Evolutionary conservation across 2,113 vertebrate species (phyloP).

Genomic region (Irena cyanogastra): DNA sequence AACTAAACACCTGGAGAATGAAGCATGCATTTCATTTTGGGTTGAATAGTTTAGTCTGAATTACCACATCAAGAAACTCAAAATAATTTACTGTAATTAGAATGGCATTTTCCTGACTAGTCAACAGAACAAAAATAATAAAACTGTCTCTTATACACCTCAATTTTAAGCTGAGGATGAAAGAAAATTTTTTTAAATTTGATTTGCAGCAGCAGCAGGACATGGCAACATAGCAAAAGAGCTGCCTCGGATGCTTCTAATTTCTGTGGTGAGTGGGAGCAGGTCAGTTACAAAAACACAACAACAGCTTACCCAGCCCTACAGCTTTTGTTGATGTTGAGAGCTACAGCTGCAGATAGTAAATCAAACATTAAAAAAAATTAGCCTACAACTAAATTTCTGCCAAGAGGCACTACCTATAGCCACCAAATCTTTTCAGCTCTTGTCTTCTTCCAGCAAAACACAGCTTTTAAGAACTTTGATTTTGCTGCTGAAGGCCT

Average conservation of each 20-base stretch:
- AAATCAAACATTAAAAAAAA: not conserved
- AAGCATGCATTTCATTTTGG: not conserved
- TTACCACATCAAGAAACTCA: not conserved
- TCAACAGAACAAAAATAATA: not conserved
- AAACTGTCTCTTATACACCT: not conserved
- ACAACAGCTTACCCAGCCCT: not conserved
- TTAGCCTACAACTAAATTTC: not conserved
- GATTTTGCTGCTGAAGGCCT: not conserved
- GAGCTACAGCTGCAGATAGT: not conserved
- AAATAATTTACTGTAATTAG: not conserved
- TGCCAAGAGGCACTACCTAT: not conserved
- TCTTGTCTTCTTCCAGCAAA: not conserved
- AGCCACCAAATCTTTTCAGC: not conserved
- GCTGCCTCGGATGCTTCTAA: not conserved
- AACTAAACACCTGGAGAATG: not conserved
- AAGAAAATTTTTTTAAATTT: not conserved
- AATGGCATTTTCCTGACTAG: not conserved
- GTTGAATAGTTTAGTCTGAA: not conserved
- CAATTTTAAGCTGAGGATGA: not conserved
- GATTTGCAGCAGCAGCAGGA: not conserved
- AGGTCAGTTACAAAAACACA: not conserved
- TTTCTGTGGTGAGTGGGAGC: not conserved
- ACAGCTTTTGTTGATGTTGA: not conserved
- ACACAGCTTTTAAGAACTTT: not conserved
- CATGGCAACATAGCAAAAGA: not conserved